Base-by-base conservation (phyloP, 2,113 vertebrate species). In the Phoenicopterus ruber region DNA sequence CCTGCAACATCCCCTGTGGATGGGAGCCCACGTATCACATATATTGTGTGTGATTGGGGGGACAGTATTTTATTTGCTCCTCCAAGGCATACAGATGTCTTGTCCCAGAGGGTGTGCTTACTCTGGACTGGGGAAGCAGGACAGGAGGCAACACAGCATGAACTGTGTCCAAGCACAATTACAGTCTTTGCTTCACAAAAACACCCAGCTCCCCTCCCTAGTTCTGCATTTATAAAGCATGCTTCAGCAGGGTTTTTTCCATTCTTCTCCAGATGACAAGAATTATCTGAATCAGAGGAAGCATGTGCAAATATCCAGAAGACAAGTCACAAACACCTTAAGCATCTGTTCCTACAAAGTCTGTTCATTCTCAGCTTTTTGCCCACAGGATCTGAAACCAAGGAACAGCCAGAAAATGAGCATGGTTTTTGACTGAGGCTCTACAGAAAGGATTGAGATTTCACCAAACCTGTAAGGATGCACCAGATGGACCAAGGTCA, bases 11-110 rank as follows among this genome's bases (percentile, higher is more conserved):
- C 7, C 26, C 31, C 14, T 31, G 57, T 3, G 42, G 31, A 46
- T 26, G 50, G 55, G 15, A 3, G 1, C 50, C 20, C 46, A 25
- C 3, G 3, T 22, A 73, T 10, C 14, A 42, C 0, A 0, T 9
- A 8, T 10, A 31, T 7, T 1, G 0, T 14, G 36, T 29, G 11
- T 21, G 20, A 86, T 3, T 14, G 6, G 15, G 18, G 15, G 18
- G 42, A 26, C n/a, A 16, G 1, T 19, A 42, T 42, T 87, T 36
- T 40, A 76, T 54, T 54, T 58, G 31, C 26, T 89, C 32, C 73
- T 73, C 58, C 13, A 65, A 57, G 34, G n/a, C 2, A 2, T 0
- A 46, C 10, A 44, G 10, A 24, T 34, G 13, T 28, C 32, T 38
- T n/a, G 22, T 50, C 52, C 42, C 47, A 85, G 54, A 59, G 52